A percentile compares a stretch with the other conserved stretches of the same genome.
Evolutionary conservation across 2,113 vertebrate genomes (phyloP).

Genomic region (Xenopus tropicalis): DNA sequence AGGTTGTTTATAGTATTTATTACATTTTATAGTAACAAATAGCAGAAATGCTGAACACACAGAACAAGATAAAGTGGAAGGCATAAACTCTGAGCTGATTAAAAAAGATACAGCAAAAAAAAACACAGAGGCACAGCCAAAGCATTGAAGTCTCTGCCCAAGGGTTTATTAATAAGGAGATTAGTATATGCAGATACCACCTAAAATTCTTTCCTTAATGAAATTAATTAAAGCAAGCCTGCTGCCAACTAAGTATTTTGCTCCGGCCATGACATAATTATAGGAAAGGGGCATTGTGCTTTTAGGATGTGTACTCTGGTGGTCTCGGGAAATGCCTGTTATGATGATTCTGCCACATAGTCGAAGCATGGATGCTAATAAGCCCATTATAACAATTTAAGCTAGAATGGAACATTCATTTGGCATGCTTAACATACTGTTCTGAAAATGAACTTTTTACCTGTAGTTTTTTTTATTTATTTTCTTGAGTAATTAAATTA

Average conservation of each 20-base stretch:
- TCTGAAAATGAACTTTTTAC: slow-evolving; percentile 69
- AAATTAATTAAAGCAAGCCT: slow-evolving; percentile 21
- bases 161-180: background rate
- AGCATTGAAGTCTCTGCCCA: background rate
- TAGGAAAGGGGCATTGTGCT: background rate
- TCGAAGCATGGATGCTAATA: background rate
- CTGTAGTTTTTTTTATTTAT: slow-evolving; percentile 57
- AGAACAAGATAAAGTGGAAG: too few relatives aligned
- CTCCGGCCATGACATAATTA: background rate
- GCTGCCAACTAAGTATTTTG: slow-evolving; percentile 16
- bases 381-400: slow-evolving; percentile 25
- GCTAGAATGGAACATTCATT: slow-evolving; percentile 22
- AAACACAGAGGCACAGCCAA: background rate
- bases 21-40: too few relatives aligned
- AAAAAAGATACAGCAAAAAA: background rate
- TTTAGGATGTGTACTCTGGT: background rate
- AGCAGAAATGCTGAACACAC: too few relatives aligned
- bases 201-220: slow-evolving; percentile 26
- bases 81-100: too few relatives aligned
- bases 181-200: background rate
- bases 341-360: slow-evolving; percentile 8
- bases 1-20: too few relatives aligned
- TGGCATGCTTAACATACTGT: slow-evolving; percentile 64
- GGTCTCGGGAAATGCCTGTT: slow-evolving; percentile 41
- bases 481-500: slow-evolving; percentile 72